A percentile compares a stretch with the other conserved stretches of the same genome.
Evolutionary conservation across 2,797 vertebrate species (phyloP).

Genomic region (Philypnodon macrostomus): DNA sequence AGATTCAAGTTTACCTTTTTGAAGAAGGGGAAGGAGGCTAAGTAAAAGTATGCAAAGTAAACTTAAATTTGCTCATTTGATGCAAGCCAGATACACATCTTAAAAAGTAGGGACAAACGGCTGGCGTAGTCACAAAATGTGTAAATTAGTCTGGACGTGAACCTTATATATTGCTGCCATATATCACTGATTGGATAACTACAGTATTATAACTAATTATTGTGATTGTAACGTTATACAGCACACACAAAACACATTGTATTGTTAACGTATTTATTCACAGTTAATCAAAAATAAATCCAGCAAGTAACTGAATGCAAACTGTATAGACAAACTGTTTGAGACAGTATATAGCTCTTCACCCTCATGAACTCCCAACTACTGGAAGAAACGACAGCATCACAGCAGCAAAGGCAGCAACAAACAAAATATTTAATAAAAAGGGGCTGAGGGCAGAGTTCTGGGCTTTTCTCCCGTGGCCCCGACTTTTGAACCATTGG

Average conservation of each 20-base stretch:
- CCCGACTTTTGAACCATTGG: slow-evolving; percentile 85
- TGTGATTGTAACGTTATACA: neutral
- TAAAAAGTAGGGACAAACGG: too few species aligned
- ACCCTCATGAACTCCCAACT: slow-evolving; percentile 46
- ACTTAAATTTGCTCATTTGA: too few species aligned
- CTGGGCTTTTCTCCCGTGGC: slow-evolving; percentile 72
- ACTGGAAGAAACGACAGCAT: slow-evolving; percentile 78
- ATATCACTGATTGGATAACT: too few species aligned
- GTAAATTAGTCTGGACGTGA: too few species aligned
- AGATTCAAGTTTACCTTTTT: slow-evolving; percentile 15
- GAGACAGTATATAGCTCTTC: neutral
- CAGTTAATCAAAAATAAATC: neutral
- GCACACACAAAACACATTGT: slow-evolving; percentile 19
- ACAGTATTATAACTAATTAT: neutral
- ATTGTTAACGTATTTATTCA: slow-evolving; percentile 18
- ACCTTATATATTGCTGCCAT: too few species aligned
- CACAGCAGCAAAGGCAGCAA: slow-evolving; percentile 65
- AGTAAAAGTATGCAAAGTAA: too few species aligned
- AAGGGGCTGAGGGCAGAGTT: slow-evolving; percentile 32
- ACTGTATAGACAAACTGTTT: neutral
- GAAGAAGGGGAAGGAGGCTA: too few species aligned
- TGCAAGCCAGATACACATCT: too few species aligned
- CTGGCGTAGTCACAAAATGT: too few species aligned
- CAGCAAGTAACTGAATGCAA: neutral
- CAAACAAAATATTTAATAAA: slow-evolving; percentile 65